Evolutionary conservation across 2,113 vertebrate genomes (phyloP).

Genomic region (Cochlearius cochlearius): DNA sequence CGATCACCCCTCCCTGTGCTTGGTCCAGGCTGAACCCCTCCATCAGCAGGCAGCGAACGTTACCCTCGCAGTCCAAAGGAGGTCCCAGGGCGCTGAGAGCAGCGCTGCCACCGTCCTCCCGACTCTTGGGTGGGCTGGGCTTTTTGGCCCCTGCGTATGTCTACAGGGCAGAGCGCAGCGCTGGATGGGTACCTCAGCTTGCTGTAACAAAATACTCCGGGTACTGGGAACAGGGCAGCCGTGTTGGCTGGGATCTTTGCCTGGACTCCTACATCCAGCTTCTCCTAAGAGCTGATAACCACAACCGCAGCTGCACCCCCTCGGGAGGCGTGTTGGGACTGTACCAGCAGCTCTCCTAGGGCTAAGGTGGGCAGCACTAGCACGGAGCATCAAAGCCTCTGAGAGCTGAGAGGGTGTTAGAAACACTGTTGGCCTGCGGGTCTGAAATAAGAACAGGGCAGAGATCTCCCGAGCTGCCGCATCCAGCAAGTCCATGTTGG

Average conservation of each 20-base stretch:
- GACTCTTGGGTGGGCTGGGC: not conserved
- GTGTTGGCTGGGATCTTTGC: not conserved
- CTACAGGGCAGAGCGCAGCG: fast-evolving
- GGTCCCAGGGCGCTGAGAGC: not conserved
- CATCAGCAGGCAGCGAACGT: not conserved
- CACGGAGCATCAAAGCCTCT: not conserved
- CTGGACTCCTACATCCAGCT: not conserved
- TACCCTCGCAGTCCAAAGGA: fast-evolving
- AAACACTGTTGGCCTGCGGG: fast-evolving
- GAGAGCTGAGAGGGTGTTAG: not conserved
- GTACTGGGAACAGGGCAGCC: not conserved
- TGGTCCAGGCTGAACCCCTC: not conserved
- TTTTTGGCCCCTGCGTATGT: not conserved
- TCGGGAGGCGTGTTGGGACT: not conserved
- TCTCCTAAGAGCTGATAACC: not conserved
- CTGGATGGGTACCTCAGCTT: not conserved
- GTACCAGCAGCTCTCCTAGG: not conserved
- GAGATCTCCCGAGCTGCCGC: not conserved
- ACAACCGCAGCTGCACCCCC: not conserved
- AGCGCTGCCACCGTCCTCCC: not conserved
- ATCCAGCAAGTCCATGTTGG: fast-evolving
- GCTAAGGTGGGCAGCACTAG: not conserved
- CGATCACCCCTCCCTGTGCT: not conserved
- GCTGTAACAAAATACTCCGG: not conserved
- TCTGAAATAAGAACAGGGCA: not conserved